phyloP scores from a whole-genome alignment of 1,140 invertebrate species.

The Bombus affinis region DNA sequence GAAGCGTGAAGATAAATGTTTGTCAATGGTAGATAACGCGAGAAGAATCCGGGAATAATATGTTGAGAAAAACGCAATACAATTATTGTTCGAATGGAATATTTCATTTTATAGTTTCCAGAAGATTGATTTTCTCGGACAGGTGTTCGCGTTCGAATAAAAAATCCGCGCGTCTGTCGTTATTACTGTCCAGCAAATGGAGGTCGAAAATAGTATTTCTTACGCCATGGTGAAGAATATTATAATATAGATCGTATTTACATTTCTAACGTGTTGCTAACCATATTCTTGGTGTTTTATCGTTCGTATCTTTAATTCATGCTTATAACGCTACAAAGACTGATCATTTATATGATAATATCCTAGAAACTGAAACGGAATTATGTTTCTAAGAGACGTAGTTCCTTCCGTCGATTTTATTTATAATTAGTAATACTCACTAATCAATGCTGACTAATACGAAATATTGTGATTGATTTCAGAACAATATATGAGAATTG shows the following conservation, averaged over 20 bases:
- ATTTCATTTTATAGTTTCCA: not conserved
- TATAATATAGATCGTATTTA: not conserved
- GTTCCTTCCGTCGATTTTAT: too few relatives aligned
- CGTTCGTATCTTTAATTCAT: not conserved
- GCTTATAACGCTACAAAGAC: accelerated
- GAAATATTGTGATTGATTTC: too few relatives aligned
- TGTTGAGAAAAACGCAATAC: not conserved
- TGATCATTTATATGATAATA: not conserved
- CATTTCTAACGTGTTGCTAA: not conserved
- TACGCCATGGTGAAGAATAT: not conserved
- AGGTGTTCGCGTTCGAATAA: not conserved
- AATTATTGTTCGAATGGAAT: too few relatives aligned
- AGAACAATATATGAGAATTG: too few relatives aligned
- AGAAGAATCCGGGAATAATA: not conserved
- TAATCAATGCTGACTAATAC: too few relatives aligned
- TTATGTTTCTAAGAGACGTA: not conserved
- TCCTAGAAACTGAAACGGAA: not conserved
- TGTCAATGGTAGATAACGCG: not conserved
- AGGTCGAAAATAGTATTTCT: not conserved
- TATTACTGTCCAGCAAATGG: not conserved
- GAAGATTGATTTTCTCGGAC: not conserved
- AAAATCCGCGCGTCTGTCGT: not conserved
- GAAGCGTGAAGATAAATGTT: not conserved
- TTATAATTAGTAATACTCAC: not conserved
- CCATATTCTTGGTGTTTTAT: not conserved